phyloP scores from a whole-genome alignment of 2,888 invertebrate genomes.

The Lepetodrilus schrolli region DNA sequence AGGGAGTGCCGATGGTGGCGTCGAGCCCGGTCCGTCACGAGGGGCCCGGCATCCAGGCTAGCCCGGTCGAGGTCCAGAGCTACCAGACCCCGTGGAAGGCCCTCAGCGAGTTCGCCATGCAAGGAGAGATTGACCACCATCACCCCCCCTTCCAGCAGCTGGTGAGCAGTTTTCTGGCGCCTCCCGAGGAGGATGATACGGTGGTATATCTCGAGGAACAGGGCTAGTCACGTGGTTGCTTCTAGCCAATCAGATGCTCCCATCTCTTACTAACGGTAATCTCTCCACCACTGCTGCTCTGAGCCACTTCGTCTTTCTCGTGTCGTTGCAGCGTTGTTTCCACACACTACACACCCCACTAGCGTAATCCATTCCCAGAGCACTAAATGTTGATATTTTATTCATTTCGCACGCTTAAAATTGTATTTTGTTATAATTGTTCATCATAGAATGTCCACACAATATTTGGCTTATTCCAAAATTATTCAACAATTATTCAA shows the following conservation, averaged over 20 bases:
- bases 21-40: conserved; percentile 82
- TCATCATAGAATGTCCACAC: no score
- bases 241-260: conserved; percentile 27
- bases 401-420: no score
- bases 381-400: no score
- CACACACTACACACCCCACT: no score
- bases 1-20: conserved; percentile 98
- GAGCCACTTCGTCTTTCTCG: conserved; percentile 13
- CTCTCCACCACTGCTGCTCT: conserved; percentile 16
- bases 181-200: conserved; percentile 67
- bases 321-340: conserved; percentile 3
- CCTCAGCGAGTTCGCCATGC: conserved; percentile 94
- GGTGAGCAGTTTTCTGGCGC: conserved; percentile 80
- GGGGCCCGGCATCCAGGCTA: conserved; percentile 68
- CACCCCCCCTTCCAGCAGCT: conserved; percentile 96
- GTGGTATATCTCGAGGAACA: conserved; percentile 71
- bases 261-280: conserved; percentile 26
- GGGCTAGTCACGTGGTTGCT: conserved; percentile 46
- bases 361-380: no score
- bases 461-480: no score
- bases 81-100: conserved; percentile 97
- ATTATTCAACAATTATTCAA: no score
- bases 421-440: no score
- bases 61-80: conserved; percentile 90
- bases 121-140: conserved; percentile 91